phyloP scores from a whole-genome alignment of 2,888 invertebrate genomes.

The Eristalinus sepulchralis region DNA sequence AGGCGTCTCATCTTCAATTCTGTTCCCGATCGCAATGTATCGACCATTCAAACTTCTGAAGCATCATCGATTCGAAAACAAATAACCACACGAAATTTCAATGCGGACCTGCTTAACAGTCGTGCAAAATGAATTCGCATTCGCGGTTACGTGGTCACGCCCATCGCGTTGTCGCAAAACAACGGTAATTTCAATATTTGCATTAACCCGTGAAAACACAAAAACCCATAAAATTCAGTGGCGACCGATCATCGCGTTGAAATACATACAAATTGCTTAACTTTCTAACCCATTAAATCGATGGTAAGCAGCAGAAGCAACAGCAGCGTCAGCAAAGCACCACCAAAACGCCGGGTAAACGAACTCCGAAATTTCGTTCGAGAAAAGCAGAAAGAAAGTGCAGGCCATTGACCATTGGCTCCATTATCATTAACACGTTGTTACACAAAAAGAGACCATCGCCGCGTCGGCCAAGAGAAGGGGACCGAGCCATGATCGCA shows the following conservation, averaged over 20 bases:
- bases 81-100: not conserved
- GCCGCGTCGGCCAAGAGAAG: constrained; percentile 7
- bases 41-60: not conserved
- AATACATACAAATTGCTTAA: constrained; percentile 23
- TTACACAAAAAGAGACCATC: constrained; percentile 23
- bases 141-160: not conserved
- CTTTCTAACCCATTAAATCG: constrained; percentile 54
- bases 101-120: not conserved
- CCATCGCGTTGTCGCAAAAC: not conserved
- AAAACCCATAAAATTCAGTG: not conserved
- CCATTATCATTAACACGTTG: constrained; percentile 29
- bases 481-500: not conserved
- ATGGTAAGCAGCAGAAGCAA: not conserved
- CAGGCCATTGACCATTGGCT: constrained; percentile 47
- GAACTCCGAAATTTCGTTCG: constrained; percentile 53
- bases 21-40: not conserved
- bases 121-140: not conserved
- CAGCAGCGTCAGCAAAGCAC: not conserved
- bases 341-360: constrained; percentile 27
- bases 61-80: not conserved
- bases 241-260: not conserved
- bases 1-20: not conserved
- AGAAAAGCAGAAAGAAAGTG: constrained; percentile 53
- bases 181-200: not conserved
- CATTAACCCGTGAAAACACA: not conserved